Evolutionary conservation across 1,140 invertebrate species (phyloP).

Genomic region (Tribolium madens): DNA sequence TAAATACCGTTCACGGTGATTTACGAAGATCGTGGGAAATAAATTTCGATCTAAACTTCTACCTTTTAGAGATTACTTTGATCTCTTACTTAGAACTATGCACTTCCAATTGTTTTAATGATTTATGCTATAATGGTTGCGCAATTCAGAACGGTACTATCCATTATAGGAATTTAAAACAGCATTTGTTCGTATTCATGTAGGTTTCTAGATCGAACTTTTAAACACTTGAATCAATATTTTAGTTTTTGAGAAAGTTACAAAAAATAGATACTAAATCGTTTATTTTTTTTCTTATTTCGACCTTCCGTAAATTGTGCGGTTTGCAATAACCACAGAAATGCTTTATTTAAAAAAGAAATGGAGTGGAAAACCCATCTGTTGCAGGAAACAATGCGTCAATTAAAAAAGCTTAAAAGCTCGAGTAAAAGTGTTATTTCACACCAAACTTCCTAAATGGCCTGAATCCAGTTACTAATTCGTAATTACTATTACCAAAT

Average conservation of each 20-base stretch:
- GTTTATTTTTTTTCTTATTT: neutral
- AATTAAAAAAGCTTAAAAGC: conserved; percentile 21
- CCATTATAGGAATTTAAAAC: conserved; percentile 27
- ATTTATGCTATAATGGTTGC: conserved; percentile 12
- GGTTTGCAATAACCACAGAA: conserved; percentile 14
- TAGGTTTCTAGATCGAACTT: conserved; percentile 25
- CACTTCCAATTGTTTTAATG: conserved; percentile 31
- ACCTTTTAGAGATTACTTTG: conserved; percentile 27
- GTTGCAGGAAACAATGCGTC: neutral
- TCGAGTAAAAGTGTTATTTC: conserved; percentile 19
- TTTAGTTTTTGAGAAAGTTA: no score
- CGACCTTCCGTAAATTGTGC: conserved; percentile 14
- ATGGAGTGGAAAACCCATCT: conserved; percentile 14
- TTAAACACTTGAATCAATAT: neutral
- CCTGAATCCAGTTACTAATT: conserved; percentile 6
- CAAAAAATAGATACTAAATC: neutral
- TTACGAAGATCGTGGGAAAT: conserved; percentile 37
- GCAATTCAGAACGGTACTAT: conserved; percentile 21
- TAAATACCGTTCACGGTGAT: conserved; percentile 37
- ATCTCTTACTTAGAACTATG: conserved; percentile 21
- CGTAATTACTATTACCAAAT: conserved; percentile 3
- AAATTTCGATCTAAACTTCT: conserved; percentile 29
- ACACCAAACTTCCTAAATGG: neutral
- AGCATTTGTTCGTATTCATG: conserved; percentile 28
- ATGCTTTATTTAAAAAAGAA: conserved; percentile 26